These are phyloP conservation scores for Apis cerana DNA, from an alignment of 1,140 invertebrate species.

Conservation along the genomic window DNA sequence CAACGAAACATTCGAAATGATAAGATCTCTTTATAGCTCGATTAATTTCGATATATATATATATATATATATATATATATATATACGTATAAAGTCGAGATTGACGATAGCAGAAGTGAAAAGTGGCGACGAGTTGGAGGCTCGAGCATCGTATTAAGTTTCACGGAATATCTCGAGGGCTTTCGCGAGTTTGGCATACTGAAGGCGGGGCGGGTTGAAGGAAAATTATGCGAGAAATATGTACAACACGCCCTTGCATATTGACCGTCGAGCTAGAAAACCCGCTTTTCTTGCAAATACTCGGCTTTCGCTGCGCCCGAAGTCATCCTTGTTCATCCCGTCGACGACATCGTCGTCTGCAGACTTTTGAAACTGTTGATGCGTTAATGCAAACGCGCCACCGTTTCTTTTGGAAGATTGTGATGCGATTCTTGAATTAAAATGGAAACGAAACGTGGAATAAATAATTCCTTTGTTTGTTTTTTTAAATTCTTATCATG, in stretches of 20 bases:
- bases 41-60: background rate
- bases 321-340: background rate
- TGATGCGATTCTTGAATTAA: background rate
- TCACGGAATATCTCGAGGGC: slow-evolving; percentile 51
- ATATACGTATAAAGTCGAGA: slow-evolving; percentile 5
- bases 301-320: background rate
- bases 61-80: no score
- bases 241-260: slow-evolving; percentile 56
- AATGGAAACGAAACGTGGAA: no score
- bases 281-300: slow-evolving; percentile 2
- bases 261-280: slow-evolving; percentile 53
- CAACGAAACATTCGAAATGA: no score
- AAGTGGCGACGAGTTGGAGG: slow-evolving; percentile 39
- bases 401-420: background rate
- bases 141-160: slow-evolving; percentile 46
- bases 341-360: background rate
- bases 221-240: slow-evolving; percentile 61
- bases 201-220: background rate
- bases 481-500: no score
- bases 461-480: no score
- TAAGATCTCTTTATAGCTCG: background rate
- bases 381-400: slow-evolving; percentile 27
- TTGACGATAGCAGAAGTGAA: slow-evolving; percentile 9
- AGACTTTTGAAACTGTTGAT: slow-evolving; percentile 34
- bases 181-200: slow-evolving; percentile 46